Base-by-base conservation (phyloP, 35 echinoderm and acorn worm species). In the Patiria miniata region DNA sequence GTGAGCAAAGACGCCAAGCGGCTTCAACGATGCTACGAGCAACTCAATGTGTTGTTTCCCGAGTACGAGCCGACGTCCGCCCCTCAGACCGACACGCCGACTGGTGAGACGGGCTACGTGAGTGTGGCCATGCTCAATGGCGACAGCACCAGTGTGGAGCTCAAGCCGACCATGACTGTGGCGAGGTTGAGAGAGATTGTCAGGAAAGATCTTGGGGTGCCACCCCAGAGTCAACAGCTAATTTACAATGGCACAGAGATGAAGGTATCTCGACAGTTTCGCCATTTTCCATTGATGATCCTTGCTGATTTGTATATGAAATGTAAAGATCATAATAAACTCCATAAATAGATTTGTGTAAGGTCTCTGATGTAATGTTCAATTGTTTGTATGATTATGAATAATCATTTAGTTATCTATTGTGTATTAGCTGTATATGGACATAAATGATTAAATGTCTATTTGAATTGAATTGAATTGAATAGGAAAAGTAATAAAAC, bases 241-340 rank as follows among this genome's bases (percentile, higher is more conserved):
- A 57, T 85, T 61, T 85, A 55, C 83, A 85, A 85, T 37, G 83
- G 83, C 7, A 16, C 29, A 9, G 83, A 85, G 65, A 39, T 85
- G 52, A 85, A 85, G 83, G 83, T 80, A 26, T 14, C 2, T 7
- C 28, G 57, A 60, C 57, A n/a, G 17, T 60, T 10, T 21, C 18
- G 57, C 28, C 4, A n/a, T 60, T 60, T 60, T n/a, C n/a, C n/a
- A n/a, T n/a, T n/a, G n/a, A n/a, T n/a, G n/a, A n/a, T n/a, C n/a
- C n/a, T n/a, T n/a, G n/a, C n/a, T n/a, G n/a, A n/a, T n/a, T n/a
- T n/a, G n/a, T n/a, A n/a, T n/a, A n/a, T n/a, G n/a, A n/a, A n/a
- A n/a, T n/a, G n/a, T n/a, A n/a, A n/a, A n/a, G n/a, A n/a, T n/a
- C n/a, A n/a, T n/a, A n/a, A n/a, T n/a, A n/a, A n/a, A n/a, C n/a